Base-by-base conservation (phyloP, 2,797 vertebrate species). In the Anguilla pacifica region DNA sequence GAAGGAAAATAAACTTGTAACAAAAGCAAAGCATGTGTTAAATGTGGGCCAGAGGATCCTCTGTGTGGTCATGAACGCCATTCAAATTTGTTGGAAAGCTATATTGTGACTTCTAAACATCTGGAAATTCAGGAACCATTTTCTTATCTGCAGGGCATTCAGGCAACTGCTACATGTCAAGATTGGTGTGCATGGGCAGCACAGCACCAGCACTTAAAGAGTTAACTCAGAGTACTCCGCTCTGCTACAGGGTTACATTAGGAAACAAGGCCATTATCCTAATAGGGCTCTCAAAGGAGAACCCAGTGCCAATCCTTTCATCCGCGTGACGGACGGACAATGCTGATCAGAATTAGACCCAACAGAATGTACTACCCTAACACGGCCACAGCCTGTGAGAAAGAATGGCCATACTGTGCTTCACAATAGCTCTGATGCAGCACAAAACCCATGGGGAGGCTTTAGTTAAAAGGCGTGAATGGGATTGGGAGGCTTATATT, bases 401-500 rank as follows among this genome's bases (percentile, higher is more conserved):
- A 83, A 96, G 94, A 94, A 95, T 95, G 91, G 92, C 89, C 89
- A 90, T 93, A 92, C 90, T 94, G 90, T 91, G 92, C 94, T 89
- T 86, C 85, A 72, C 49, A 88, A 84, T 51, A 49, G 17, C 22
- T 31, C 19, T 74, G 46, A 25, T 51, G 83, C 64, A 67, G 55
- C 82, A n/a, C 61, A 74, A 70, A 77, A 35, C 86, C 85, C 70
- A 25, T 6, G 86, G 84, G 89, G 87, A 46, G 43, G 90, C 86
- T 92, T 94, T 91, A 93, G 91, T 91, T 94, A 95, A 95, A 93
- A 93, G 89, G 90, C 91, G 91, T 96, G 93, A 72, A 94, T 92
- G 91, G 90, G 28, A 72, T 31, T 13, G 28, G 70, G 70, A 35
- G 28, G 28, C 28, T 28, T 72, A 72, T 17, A 72, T 28, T 15